Base-by-base conservation (phyloP, 2,888 invertebrate genomes). In the Pteria penguin region DNA sequence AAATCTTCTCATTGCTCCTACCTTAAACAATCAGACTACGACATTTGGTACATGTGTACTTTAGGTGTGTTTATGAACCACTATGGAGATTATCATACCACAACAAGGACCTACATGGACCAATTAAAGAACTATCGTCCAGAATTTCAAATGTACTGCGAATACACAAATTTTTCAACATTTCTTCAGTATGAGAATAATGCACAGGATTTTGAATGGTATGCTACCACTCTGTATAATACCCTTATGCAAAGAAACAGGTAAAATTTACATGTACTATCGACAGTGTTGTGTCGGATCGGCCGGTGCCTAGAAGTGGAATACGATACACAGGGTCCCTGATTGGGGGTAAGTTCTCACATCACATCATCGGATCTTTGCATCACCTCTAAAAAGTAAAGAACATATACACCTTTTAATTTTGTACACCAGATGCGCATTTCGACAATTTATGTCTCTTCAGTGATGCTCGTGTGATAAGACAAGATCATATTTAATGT, bases 161-260 rank as follows among this genome's bases (percentile, higher is more conserved):
- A 1, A 5, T 73, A 69, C 33, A 33, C n/a, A 3, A 78, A 82
- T 33, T 31, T 63, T 18, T 55, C 76, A 18, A 65, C 78, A 0
- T 83, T 81, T 61, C 69, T 76, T 55, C 78, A 83, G 11, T 83
- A 81, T 66, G 67, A 78, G 29, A 74, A 75, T 24, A 55, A 65
- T 18, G 52, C 71, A n/a, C 79, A 71, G 24, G 82, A 82, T 32
- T 36, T 67, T 4, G 52, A 61, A 22, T 75, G 61, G n/a, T 76
- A 69, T 58, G 58, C 68, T 18, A 61, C 32, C 4, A 71, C 75
- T 36, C 32, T 81, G 11, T 33, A 33, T 24, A 81, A 79, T 52
- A 63, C 77, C n/a, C 60, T 82, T 1, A 11, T 78, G 32, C 78
- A 81, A 45, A 72, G 72, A 11, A 57, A 70, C 1, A 75, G 77